A percentile compares a stretch with the other conserved stretches of the same genome.
Evolutionary conservation across 2,888 invertebrate genomes (phyloP).

Genomic region (Onthophagus sagittarius): DNA sequence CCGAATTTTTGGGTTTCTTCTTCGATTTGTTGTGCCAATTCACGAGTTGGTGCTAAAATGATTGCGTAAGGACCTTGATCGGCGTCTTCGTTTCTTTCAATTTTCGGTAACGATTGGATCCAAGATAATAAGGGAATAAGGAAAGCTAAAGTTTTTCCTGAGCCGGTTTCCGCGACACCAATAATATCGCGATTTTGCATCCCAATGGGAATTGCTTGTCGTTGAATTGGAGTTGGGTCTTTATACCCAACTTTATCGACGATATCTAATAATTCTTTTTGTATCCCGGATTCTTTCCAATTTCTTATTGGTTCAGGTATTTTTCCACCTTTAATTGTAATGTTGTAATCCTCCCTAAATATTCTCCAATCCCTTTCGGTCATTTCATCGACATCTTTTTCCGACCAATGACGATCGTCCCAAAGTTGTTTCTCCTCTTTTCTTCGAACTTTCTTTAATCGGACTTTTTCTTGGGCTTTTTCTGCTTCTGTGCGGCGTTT

Average conservation of each 20-base stretch:
- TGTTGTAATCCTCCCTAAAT: slow-evolving; percentile 98
- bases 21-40: slow-evolving; percentile 98
- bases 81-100: slow-evolving; percentile 83
- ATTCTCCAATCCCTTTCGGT: slow-evolving; percentile 99
- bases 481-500: slow-evolving; percentile 93
- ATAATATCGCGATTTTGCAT: slow-evolving; percentile 93
- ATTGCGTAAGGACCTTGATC: slow-evolving; percentile 98
- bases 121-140: slow-evolving; percentile 94
- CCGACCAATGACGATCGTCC: slow-evolving; percentile 99
- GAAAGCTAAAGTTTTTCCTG: slow-evolving; percentile 96
- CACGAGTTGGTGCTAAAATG: slow-evolving; percentile 98
- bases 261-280: slow-evolving; percentile 86
- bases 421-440: slow-evolving; percentile 98
- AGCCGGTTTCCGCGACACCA: slow-evolving; percentile 97
- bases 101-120: slow-evolving; percentile 97
- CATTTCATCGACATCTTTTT: slow-evolving; percentile 93
- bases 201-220: slow-evolving; percentile 99
- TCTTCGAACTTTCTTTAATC: slow-evolving; percentile 86
- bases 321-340: slow-evolving; percentile 88
- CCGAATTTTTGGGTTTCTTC: slow-evolving; percentile 99
- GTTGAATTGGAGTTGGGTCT: slow-evolving; percentile 98
- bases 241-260: slow-evolving; percentile 94
- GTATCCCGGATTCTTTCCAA: slow-evolving; percentile 93
- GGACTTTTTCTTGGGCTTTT: slow-evolving; percentile 91
- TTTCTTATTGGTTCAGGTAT: slow-evolving; percentile 94